Conservation (phyloP, 2,888 invertebrate species). For the Ellobium chinense region DNA sequence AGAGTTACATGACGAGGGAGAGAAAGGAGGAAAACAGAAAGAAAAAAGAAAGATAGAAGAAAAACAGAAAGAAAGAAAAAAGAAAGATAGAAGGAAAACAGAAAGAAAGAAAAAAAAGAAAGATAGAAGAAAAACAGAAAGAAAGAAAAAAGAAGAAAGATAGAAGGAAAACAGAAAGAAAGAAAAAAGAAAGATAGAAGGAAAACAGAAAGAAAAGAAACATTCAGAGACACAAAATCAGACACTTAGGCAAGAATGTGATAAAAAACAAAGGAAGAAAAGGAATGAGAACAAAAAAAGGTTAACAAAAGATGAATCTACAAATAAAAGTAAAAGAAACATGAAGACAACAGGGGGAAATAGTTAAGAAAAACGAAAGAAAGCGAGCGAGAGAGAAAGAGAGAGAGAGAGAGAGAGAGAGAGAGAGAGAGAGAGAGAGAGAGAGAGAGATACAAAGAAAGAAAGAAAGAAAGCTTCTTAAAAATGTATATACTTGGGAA, state of each 20-base stretch:
- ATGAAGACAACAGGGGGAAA: too few relatives aligned
- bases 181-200: conserved; percentile 17
- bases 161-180: conserved; percentile 10
- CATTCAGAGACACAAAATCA: not conserved
- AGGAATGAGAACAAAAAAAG: too few relatives aligned
- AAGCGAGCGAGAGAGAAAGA: not conserved
- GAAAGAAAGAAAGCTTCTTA: not conserved
- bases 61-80: not conserved
- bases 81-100: not conserved
- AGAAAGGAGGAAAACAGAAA: not conserved
- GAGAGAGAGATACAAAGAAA: not conserved
- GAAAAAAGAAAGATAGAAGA: not conserved
- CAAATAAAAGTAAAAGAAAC: too few relatives aligned
- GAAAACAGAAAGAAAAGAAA: conserved; percentile 8
- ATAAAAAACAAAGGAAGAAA: too few relatives aligned
- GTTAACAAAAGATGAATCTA: too few relatives aligned
- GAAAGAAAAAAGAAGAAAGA: not conserved
- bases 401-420: conserved; percentile 7
- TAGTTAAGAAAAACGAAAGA: too few relatives aligned
- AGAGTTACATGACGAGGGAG: not conserved
- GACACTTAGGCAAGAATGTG: not conserved
- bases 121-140: not conserved
- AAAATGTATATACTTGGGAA: not conserved
- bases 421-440: conserved; percentile 18
- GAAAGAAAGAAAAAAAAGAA: too few relatives aligned